Base-by-base conservation (phyloP, 2,113 vertebrate genomes). In the Syrmaticus mikado region DNA sequence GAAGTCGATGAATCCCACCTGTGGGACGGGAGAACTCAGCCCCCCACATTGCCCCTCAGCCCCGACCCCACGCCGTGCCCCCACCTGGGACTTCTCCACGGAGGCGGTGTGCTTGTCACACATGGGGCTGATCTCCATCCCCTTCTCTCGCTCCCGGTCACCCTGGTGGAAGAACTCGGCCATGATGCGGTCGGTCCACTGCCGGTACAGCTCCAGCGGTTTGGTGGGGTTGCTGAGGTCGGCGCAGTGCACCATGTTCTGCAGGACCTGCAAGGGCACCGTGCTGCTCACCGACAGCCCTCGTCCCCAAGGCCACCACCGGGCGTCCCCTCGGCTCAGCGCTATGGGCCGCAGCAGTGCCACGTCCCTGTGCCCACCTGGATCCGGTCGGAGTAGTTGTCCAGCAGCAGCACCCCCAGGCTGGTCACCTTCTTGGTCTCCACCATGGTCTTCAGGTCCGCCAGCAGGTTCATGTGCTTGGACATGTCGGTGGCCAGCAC, bases 361-460 rank as follows among this genome's bases (percentile, higher is more conserved):
- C 1, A 0, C 2, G 2, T 50, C 58, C 76, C 34, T 2, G 0
- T 1, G 0, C 87, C 91, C 68, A 99, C 99, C 98, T 99, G 99
- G 91, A 99, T 99, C 25, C 99, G 97, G 76, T 99, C 99, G 0
- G 98, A 99, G 90, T 99, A 99, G 96, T 99, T 99, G 96, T 99
- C 99, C 88, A 99, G 95, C 85, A 99, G 97, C 30, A 99, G 96
- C 50, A 99, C 98, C 1, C 99, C 99, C 9, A 98, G 97, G 93
- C 98, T 99, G 8, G 99, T 99, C 92, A 99, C 99, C 90, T 99
- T 99, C 97, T 99, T 99, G n/a, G 99, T 99, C 96, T 99, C 99
- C 87, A 99, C 99, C 99, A 99, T 99, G 36, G 99, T 99, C 94
- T 99, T 99, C 82, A 99, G 97, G 87, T 99, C 99, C 3, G 99